These are phyloP conservation scores for Calliphora vomitoria DNA, from an alignment of 2,888 invertebrate species.

Conservation along the genomic window DNA sequence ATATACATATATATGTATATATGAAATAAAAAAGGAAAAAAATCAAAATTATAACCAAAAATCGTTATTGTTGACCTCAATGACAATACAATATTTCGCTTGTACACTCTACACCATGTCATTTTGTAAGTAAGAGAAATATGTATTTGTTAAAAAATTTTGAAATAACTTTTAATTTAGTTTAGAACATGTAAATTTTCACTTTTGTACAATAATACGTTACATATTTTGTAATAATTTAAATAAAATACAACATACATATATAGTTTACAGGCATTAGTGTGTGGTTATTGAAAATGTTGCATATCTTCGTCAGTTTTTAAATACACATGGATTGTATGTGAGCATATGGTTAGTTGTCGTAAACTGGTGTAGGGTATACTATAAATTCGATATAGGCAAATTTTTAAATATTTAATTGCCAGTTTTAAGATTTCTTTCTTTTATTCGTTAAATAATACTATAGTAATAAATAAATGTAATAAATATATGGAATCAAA, in stretches of 20 bases:
- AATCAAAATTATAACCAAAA: neutral
- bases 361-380: conserved; percentile 10
- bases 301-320: neutral
- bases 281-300: conserved; percentile 5
- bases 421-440: neutral
- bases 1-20: neutral
- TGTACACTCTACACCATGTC: conserved; percentile 20
- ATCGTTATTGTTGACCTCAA: neutral
- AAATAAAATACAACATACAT: neutral
- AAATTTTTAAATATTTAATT: conserved; percentile 16
- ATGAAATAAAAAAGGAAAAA: neutral
- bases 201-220: neutral
- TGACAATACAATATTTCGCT: conserved; percentile 10
- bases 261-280: conserved; percentile 3
- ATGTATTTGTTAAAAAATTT: neutral
- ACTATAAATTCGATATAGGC: conserved; percentile 40
- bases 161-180: neutral
- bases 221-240: neutral
- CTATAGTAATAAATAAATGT: neutral
- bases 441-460: conserved; percentile 14
- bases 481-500: conserved; percentile 24
- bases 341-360: neutral
- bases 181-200: too few relatives aligned
- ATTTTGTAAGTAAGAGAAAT: neutral
- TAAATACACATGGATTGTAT: neutral